Conservation (phyloP, 1,140 invertebrate species). For the Aphelenchoides besseyi region DNA sequence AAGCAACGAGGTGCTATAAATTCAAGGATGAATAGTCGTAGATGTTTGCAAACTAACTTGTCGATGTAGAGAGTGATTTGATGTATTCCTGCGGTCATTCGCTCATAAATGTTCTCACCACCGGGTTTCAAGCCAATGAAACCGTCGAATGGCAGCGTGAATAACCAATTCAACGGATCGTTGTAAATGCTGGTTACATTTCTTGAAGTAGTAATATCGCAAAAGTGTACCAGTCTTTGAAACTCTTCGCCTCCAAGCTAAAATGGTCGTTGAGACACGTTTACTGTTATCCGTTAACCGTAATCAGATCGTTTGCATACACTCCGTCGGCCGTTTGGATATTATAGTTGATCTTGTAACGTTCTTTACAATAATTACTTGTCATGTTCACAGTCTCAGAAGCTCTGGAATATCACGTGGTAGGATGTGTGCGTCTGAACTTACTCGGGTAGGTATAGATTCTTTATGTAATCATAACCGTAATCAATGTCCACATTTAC, state of each 20-base stretch:
- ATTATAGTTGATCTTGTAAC: not conserved
- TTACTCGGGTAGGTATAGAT: not conserved
- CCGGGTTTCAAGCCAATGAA: not conserved
- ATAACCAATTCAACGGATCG: conserved; percentile 5
- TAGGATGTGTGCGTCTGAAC: not conserved
- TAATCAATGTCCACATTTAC: not conserved
- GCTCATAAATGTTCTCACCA: conserved; percentile 2
- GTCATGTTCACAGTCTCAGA: not conserved
- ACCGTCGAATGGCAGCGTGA: not conserved
- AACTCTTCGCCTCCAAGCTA: not conserved
- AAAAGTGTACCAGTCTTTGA: not conserved
- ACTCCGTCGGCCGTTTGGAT: not conserved
- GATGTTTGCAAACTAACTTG: not conserved
- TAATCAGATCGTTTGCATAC: not conserved
- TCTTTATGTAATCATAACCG: conserved; percentile 4
- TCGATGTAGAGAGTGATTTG: not conserved
- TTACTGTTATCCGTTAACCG: not conserved
- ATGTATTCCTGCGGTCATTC: not conserved
- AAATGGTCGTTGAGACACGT: too few species aligned
- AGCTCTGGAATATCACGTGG: not conserved
- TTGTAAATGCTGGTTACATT: not conserved
- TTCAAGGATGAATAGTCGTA: not conserved
- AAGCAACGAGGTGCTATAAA: not conserved
- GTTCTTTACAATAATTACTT: not conserved
- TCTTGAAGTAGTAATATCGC: not conserved